Evolutionary conservation across 2,797 vertebrate species (phyloP), one percentile per base, ranked within the genome.

Genomic region (Gymnothorax javanicus): DNA sequence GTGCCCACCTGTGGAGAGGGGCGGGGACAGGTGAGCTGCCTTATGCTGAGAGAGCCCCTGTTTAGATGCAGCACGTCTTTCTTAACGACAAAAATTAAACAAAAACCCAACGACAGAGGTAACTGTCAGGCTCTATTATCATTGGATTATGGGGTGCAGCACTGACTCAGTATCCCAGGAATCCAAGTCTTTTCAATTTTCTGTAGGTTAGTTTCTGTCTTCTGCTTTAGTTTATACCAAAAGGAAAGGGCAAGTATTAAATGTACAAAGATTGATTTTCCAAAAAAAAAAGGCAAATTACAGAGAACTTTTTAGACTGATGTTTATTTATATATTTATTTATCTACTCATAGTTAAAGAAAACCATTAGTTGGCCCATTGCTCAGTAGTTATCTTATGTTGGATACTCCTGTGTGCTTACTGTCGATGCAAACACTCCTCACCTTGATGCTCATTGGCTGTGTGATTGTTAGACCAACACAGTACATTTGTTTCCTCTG

Each of bases 1-100:
- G 87, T 97, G 96, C 56, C 98, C 98, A 87, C 97, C 98, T 99
- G 85, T 0, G 84, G 27, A 7, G 79, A 64, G 84, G n/a, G 75
- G 82, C 23, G 2, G 50, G 5, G 17, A 52, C 27, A 3, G 27
- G 67, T 73, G 25, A 67, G n/a, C 62, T 43, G 33, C 33, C 33
- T 43, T 43, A 43, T 2, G 33, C 33, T 43, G 33, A 43, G 33
- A 43, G 33, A 43, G 33, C 33, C 33, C 1, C 33, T 43, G 33
- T 43, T 43, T 2, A 43, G 33, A 43, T 43, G 33, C 33, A 43
- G 33, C 33, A 43, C 2, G 33, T 43, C 33, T 43, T 43, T 17
- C 12, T 20, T 27, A 75, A 50, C 2, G 50, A 75, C 3, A 75
- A 33, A 43, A 33, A 12, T 13, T 8, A 73, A 69, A n/a, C 23